Conservation (phyloP, 2,113 vertebrate species). For the Cavia porcellus region DNA sequence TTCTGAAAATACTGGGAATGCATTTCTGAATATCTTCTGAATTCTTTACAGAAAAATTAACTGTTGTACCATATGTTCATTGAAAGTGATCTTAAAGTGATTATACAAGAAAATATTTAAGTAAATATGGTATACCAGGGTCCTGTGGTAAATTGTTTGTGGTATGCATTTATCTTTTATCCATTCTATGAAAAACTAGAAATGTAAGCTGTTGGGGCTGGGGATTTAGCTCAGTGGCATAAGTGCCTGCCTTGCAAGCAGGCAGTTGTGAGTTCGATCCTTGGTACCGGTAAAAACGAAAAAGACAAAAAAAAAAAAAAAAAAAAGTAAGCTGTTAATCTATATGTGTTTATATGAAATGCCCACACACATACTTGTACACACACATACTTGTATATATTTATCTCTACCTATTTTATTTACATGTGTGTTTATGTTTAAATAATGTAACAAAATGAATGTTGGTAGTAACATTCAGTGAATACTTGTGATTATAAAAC, state of each 20-base stretch:
- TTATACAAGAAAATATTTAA: neutral
- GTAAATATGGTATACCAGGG: neutral
- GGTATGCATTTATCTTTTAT: neutral
- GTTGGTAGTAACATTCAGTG: neutral
- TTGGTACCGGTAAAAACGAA: no score
- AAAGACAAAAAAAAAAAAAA: no score
- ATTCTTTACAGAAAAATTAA: conserved; percentile 12
- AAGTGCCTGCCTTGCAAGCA: no score
- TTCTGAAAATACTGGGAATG: neutral
- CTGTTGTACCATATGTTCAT: neutral
- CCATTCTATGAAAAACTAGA: neutral
- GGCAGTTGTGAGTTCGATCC: no score
- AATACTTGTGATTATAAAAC: neutral
- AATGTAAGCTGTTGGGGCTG: neutral
- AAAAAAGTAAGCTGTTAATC: neutral
- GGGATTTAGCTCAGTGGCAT: no score
- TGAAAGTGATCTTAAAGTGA: neutral
- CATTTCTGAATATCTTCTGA: conserved; percentile 5
- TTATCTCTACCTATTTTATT: neutral
- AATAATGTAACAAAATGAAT: neutral
- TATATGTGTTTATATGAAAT: neutral
- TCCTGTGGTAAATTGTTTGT: neutral
- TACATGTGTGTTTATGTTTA: neutral
- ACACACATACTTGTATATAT: neutral
- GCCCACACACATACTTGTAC: neutral